Conservation (phyloP, 2,888 invertebrate genomes). For the Spialia ferax region DNA sequence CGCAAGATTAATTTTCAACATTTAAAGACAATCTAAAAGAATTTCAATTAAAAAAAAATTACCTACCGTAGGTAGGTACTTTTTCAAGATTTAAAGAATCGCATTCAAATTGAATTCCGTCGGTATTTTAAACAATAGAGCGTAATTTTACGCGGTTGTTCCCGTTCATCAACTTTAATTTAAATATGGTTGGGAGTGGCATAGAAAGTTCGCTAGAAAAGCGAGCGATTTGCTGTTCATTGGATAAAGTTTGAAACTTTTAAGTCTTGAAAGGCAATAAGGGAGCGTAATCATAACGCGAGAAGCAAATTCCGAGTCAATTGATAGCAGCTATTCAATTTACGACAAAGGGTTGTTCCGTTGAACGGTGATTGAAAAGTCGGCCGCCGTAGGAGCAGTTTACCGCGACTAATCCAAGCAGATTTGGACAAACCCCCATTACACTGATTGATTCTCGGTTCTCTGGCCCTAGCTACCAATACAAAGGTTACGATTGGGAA, state of each 20-base stretch:
- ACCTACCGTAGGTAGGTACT: not conserved
- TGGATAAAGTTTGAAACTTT: constrained; percentile 41
- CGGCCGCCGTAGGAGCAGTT: constrained; percentile 58
- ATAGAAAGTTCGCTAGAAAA: constrained; percentile 32
- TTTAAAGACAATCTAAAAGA: not conserved
- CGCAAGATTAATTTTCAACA: no score
- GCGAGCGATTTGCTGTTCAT: constrained; percentile 38
- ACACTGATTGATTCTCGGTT: constrained; percentile 81
- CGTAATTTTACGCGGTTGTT: constrained; percentile 2
- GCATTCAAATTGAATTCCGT: not conserved
- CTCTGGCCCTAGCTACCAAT: constrained; percentile 73
- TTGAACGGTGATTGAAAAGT: constrained; percentile 60
- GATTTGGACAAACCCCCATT: constrained; percentile 79
- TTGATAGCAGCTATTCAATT: constrained; percentile 61
- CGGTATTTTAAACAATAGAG: constrained; percentile 1
- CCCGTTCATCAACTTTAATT: constrained; percentile 20
- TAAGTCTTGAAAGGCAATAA: constrained; percentile 42
- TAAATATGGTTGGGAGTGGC: constrained; percentile 27
- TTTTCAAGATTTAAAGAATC: not conserved
- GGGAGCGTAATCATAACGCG: constrained; percentile 41
- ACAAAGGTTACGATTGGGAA: constrained; percentile 80
- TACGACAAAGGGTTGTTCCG: constrained; percentile 61
- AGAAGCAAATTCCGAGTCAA: constrained; percentile 37
- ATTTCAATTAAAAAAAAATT: not conserved
- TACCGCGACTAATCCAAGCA: constrained; percentile 73